Evolutionary conservation across 2,797 vertebrate species (phyloP).

Genomic region (Ctenochaetus hawaiiensis): DNA sequence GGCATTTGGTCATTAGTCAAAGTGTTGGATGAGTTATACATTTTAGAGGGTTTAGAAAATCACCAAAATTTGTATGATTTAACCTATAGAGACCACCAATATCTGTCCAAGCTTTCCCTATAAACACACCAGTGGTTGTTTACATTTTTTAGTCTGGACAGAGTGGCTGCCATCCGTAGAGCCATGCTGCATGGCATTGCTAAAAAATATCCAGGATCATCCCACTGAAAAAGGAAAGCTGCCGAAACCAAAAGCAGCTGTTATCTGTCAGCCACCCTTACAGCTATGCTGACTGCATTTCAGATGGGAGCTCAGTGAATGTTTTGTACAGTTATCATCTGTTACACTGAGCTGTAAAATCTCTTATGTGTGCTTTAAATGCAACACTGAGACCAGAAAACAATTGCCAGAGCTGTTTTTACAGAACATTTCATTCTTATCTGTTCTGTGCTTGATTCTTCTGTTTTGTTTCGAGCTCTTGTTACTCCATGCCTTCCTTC

Average conservation of each 20-base stretch:
- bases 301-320: background rate
- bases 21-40: background rate
- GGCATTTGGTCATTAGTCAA: no score
- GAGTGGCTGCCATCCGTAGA: background rate
- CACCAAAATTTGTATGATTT: background rate
- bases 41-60: background rate
- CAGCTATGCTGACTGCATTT: constrained; percentile 1
- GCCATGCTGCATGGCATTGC: background rate
- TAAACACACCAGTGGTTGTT: no score
- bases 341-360: background rate
- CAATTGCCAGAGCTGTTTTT: background rate
- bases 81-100: background rate
- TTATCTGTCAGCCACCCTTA: background rate
- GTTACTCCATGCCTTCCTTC: background rate
- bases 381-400: background rate
- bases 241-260: constrained; percentile 32
- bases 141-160: background rate
- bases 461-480: constrained; percentile 4
- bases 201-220: background rate
- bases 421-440: background rate
- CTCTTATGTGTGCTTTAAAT: background rate
- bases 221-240: background rate
- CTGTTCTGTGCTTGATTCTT: background rate
- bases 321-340: background rate
- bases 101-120: background rate